Evolutionary conservation across 2,113 vertebrate species (phyloP).

Genomic region (Oreamnos americanus): DNA sequence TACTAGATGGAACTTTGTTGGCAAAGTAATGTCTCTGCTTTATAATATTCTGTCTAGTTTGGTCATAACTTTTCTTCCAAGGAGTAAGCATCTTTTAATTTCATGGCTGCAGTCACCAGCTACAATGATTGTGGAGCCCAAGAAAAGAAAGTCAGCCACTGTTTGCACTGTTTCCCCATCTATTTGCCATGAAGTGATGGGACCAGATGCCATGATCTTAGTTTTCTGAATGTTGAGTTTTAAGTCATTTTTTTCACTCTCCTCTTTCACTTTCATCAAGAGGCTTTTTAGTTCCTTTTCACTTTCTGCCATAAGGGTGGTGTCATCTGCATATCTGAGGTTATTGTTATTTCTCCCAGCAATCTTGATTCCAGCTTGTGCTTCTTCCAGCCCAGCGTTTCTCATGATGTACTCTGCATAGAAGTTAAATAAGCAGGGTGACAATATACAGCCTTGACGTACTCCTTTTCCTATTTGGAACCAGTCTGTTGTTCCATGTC

Average conservation of each 20-base stretch:
- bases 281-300: neutral
- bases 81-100: neutral
- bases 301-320: neutral
- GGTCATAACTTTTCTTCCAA: neutral
- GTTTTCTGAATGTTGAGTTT: neutral
- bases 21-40: neutral
- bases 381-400: neutral
- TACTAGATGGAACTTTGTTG: neutral
- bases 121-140: neutral
- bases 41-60: neutral
- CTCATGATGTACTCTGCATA: neutral
- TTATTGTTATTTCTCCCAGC: neutral
- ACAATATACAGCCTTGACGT: neutral
- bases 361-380: neutral
- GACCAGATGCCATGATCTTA: neutral
- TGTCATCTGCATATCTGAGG: neutral
- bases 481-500: neutral
- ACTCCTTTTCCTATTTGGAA: neutral
- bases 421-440: neutral
- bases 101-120: neutral
- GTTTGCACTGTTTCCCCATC: neutral
- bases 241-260: neutral
- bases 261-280: neutral
- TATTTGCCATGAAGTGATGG: neutral
- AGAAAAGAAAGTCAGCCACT: neutral